Base-by-base conservation (phyloP, 2,113 vertebrate species). In the Actenoides lindsayi region DNA sequence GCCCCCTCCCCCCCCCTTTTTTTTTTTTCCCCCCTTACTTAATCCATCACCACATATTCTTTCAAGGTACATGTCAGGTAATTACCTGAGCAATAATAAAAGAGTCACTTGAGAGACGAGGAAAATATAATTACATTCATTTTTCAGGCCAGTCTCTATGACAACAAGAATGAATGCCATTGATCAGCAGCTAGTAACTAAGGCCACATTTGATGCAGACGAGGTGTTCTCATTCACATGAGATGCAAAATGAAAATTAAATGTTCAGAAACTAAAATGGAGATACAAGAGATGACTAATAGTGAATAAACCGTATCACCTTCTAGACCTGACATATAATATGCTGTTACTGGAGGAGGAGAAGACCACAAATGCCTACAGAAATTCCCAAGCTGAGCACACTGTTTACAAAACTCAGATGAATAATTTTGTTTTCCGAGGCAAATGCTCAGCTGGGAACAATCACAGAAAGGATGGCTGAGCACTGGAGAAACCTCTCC, bases 161-260 rank as follows among this genome's bases (percentile, higher is more conserved):
- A 94, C 97, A 78, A 98, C 73, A 1, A 67, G 80, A 91, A 70
- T 63, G 96, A 94, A 60, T 93, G 85, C 70, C 82, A 97, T 93
- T 96, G 96, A 97, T 96, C 96, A 97, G 96, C 96, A 93, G 82
- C 96, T 95, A 96, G 96, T 82, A 91, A 94, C 92, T 71, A 79
- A 54, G 75, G 74, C 90, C 64, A 50, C 46, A 21, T 50, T 79
- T 78, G 90, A 96, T 30, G 56, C 65, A 94, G 93, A 95, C 78
- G 54, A 30, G 57, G 62, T 78, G 60, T 83, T 92, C 91, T 96
- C 83, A 90, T 96, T 89, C 93, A 97, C 71, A 94, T 87, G 90
- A 95, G 87, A 96, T 90, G 90, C 84, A 94, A 83, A 96, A 91
- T 50, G 74, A 83, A 91, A 89, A 95, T 95, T 94, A 95, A 93